A percentile compares a stretch with the other conserved stretches of the same genome.
phyloP scores from a whole-genome alignment of 2,113 vertebrate genomes.

The Pangasianodon hypophthalmus region DNA sequence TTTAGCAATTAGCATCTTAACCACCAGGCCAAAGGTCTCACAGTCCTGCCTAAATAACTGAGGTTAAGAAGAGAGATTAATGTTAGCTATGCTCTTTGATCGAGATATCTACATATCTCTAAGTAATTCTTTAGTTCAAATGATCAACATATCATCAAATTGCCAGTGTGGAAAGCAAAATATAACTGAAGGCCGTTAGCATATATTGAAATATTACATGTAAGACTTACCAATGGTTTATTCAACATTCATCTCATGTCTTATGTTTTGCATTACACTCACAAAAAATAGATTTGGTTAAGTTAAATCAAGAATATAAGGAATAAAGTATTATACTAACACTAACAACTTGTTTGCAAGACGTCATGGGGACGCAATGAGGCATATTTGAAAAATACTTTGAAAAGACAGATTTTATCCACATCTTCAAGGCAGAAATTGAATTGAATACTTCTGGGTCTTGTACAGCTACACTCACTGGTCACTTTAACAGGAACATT shows the following conservation, averaged over 20 bases:
- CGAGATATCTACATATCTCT: background rate
- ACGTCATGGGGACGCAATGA: background rate
- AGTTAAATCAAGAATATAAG: background rate
- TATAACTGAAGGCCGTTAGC: background rate
- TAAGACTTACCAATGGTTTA: background rate
- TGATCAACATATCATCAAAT: background rate
- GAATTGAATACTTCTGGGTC: background rate
- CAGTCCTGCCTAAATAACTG: constrained; percentile 88
- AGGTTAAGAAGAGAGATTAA: background rate
- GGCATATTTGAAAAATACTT: background rate
- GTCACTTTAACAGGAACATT: background rate
- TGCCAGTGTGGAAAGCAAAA: background rate
- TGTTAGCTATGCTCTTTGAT: background rate
- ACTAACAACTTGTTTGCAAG: background rate
- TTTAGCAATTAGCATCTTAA: constrained; percentile 92
- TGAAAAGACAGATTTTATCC: background rate
- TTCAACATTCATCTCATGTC: background rate
- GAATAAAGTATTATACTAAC: background rate
- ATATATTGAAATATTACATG: background rate
- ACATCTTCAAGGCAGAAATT: background rate
- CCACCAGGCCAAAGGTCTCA: constrained; percentile 91
- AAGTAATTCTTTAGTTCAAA: background rate
- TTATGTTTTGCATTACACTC: background rate
- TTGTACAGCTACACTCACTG: background rate
- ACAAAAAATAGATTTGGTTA: background rate